phyloP scores from a whole-genome alignment of 2,888 invertebrate species.

The Hofmannophila pseudospretella region DNA sequence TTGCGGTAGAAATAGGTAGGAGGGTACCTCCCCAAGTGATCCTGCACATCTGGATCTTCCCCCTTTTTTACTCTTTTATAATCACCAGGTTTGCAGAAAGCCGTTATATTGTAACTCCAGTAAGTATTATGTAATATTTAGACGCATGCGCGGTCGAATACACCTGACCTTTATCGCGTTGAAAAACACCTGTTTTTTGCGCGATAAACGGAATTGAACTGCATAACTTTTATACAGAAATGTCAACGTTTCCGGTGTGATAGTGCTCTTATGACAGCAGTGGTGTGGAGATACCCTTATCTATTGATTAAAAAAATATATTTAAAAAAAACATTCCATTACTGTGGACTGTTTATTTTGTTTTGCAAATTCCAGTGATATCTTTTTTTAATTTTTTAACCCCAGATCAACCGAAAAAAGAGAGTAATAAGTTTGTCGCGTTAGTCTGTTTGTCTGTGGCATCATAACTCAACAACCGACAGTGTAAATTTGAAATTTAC shows the following conservation, averaged over 20 bases:
- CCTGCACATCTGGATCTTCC: no score
- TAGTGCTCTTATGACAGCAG: conserved; percentile 27
- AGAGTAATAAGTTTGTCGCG: no score
- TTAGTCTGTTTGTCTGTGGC: no score
- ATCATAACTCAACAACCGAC: no score
- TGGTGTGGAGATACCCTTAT: conserved; percentile 30
- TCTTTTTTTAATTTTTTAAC: no score
- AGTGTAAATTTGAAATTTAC: no score
- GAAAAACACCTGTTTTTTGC: conserved; percentile 56
- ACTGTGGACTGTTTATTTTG: no score
- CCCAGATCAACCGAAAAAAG: no score
- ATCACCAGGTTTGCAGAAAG: background rate
- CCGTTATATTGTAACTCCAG: conserved; percentile 3
- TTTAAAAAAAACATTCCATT: background rate
- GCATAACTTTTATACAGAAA: conserved; percentile 62
- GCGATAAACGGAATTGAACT: conserved; percentile 50
- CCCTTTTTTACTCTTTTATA: no score
- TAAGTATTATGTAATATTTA: conserved; percentile 1
- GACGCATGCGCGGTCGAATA: conserved; percentile 35
- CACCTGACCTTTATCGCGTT: conserved; percentile 54
- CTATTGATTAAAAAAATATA: background rate
- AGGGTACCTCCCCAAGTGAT: no score
- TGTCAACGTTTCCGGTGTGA: conserved; percentile 69
- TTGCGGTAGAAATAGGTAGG: no score
- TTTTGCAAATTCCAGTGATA: no score